These are phyloP conservation scores for Plutomurus gul DNA, from an alignment of 1,140 invertebrate genomes.

Conservation along the genomic window DNA sequence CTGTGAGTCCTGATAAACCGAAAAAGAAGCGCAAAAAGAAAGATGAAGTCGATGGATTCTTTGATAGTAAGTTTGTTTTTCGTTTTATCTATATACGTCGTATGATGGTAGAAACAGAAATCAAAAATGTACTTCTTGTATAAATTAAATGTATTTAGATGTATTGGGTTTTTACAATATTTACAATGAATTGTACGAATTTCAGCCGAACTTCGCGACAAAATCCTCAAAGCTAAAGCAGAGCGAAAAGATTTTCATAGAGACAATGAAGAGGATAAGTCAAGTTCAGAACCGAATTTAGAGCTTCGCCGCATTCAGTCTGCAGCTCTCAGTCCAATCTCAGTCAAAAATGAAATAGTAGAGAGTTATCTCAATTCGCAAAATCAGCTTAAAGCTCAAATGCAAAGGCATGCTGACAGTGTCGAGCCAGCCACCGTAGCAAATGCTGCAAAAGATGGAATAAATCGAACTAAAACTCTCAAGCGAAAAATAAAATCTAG, in stretches of 20 bases:
- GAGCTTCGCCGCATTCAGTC: slow-evolving; percentile 17
- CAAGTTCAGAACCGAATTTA: background rate
- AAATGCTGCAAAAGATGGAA: background rate
- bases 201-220: slow-evolving; percentile 12
- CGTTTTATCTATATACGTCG: no score
- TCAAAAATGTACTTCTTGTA: no score
- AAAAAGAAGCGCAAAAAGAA: slow-evolving; percentile 13
- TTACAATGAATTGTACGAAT: no score
- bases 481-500: background rate
- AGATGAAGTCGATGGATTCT: background rate
- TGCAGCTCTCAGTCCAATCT: slow-evolving; percentile 22
- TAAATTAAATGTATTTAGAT: no score
- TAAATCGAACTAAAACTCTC: background rate
- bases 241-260: slow-evolving; percentile 4
- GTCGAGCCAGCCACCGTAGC: background rate
- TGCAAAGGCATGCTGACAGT: slow-evolving; percentile 8
- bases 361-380: slow-evolving; percentile 38
- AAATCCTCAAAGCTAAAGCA: slow-evolving; percentile 30
- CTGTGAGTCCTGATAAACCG: slow-evolving; percentile 16
- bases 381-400: slow-evolving; percentile 21
- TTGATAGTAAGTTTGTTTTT: background rate
- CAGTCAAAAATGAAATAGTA: slow-evolving; percentile 32
- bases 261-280: background rate
- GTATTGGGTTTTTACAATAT: background rate
- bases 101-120: no score